These are phyloP conservation scores for Emys orbicularis DNA, from an alignment of 2,797 vertebrate genomes.

Conservation along the genomic window DNA sequence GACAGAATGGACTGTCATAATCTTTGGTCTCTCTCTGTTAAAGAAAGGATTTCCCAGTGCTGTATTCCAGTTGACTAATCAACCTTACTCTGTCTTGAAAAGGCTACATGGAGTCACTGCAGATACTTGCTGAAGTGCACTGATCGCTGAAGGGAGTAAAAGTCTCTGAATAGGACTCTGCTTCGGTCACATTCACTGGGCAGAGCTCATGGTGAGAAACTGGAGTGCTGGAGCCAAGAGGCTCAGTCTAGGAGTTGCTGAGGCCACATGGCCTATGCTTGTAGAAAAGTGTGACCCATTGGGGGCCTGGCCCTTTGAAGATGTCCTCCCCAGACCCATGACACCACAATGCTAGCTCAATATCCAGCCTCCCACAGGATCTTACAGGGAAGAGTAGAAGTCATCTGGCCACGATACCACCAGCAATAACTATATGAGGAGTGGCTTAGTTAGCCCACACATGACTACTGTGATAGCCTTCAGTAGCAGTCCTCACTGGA, in stretches of 20 bases:
- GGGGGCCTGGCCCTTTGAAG: background rate
- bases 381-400: background rate
- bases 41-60: background rate
- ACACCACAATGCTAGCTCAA: background rate
- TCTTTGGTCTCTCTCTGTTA: background rate
- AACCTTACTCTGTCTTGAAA: background rate
- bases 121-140: background rate
- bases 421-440: background rate
- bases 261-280: background rate
- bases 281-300: background rate
- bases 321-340: background rate
- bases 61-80: background rate
- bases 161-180: background rate
- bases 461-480: background rate
- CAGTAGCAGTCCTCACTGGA: background rate
- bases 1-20: background rate
- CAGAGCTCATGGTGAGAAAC: background rate
- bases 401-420: background rate
- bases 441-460: background rate
- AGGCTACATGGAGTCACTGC: background rate
- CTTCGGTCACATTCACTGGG: background rate
- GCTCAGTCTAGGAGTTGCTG: background rate
- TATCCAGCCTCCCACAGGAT: background rate
- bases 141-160: background rate
- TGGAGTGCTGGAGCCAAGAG: background rate